Conservation (phyloP, 2,888 invertebrate genomes). For the Serripes groenlandicus region DNA sequence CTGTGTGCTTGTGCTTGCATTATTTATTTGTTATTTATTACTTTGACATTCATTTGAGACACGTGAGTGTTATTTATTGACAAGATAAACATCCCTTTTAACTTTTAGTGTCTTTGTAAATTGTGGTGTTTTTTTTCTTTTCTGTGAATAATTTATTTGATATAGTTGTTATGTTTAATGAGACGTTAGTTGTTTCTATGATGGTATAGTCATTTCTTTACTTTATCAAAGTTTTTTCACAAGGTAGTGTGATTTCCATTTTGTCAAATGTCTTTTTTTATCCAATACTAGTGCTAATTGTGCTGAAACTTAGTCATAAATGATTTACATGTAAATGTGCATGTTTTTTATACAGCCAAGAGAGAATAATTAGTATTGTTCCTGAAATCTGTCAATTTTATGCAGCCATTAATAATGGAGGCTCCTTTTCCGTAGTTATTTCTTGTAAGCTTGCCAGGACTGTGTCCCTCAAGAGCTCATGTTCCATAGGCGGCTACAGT, state of each 20-base stretch:
- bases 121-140: slow-evolving; percentile 6
- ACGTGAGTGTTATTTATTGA: slow-evolving; percentile 46
- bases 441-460: no score
- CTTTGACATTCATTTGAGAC: slow-evolving; percentile 31
- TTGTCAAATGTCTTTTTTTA: background rate
- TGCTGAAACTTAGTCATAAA: no score
- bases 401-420: no score
- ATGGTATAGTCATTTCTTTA: slow-evolving; percentile 18
- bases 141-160: slow-evolving; percentile 20
- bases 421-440: no score
- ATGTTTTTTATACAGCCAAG: no score
- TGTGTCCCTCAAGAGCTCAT: no score
- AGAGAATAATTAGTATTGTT: no score
- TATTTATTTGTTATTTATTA: slow-evolving; percentile 40
- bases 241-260: background rate
- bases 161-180: slow-evolving; percentile 17
- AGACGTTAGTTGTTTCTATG: slow-evolving; percentile 5
- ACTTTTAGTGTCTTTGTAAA: slow-evolving; percentile 4
- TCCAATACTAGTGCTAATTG: background rate
- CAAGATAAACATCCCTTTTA: background rate
- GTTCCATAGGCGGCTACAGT: no score
- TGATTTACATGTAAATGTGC: no score
- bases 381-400: no score
- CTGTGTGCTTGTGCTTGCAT: slow-evolving; percentile 20
- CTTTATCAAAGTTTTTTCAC: background rate